phyloP scores from a whole-genome alignment of 2,113 vertebrate genomes.

The Xyliphius kryptos region DNA sequence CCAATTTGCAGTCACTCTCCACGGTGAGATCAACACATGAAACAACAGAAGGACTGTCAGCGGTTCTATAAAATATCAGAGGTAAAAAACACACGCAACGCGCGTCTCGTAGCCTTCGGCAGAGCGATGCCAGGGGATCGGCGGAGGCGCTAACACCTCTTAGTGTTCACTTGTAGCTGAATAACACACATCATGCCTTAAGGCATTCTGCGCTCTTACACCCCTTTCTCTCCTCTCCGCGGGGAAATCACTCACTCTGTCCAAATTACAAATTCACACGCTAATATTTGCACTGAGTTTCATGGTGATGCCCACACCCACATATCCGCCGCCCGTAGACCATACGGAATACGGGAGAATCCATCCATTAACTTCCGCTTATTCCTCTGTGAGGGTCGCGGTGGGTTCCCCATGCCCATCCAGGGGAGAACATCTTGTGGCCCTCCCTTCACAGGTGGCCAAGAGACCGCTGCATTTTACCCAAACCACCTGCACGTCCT shows the following conservation, averaged over 20 bases:
- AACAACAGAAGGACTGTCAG: too few species aligned
- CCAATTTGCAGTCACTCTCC: too few species aligned
- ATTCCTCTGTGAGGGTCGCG: too few species aligned
- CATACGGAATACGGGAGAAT: too few species aligned
- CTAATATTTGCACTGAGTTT: slow-evolving; percentile 9
- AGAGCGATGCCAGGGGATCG: slow-evolving; percentile 53
- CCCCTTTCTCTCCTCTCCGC: slow-evolving; percentile 7
- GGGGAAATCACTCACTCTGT: neutral
- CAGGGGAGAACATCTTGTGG: too few species aligned
- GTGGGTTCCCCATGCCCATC: too few species aligned
- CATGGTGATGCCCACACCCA: neutral
- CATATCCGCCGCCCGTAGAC: neutral
- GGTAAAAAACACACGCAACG: slow-evolving; percentile 45
- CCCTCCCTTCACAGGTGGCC: too few species aligned
- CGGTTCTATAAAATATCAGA: neutral
- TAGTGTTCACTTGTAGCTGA: slow-evolving; percentile 5
- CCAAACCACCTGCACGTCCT: too few species aligned
- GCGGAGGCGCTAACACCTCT: slow-evolving; percentile 49
- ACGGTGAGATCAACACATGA: too few species aligned
- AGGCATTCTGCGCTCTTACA: slow-evolving; percentile 17
- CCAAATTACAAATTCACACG: slow-evolving; percentile 5
- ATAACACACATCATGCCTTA: slow-evolving; percentile 16
- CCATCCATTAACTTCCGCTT: too few species aligned
- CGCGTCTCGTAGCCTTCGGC: slow-evolving; percentile 53
- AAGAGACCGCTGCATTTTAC: too few species aligned